Evolutionary conservation across 1,140 invertebrate genomes (phyloP), one percentile per base, ranked within the genome.

Genomic region (Drosophila orena): DNA sequence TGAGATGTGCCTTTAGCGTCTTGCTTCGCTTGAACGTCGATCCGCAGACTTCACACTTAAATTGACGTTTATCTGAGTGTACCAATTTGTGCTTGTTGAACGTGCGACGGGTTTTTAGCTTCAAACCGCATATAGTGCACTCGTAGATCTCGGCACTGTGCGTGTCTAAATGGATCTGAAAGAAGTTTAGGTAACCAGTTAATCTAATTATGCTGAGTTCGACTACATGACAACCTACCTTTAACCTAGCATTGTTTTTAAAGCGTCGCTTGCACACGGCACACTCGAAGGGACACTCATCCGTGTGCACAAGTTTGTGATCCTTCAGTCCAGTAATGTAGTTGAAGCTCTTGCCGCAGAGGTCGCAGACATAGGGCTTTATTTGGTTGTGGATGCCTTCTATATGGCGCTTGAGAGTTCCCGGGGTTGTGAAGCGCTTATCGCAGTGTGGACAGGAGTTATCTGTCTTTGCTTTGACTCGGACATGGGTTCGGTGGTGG

Each of bases 301-400:
- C 93, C 5, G 92, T 93, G 64, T 94, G 93, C 1, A 93, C 92
- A 12, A 93, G 88, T 59, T 93, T 92, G 79, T 94, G 93, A 20
- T 93, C 93, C 34, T 92, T 92, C 0, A 94, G 80, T 0, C 91
- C 92, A 0, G 92, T 90, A 17, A 93, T 91, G 6, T 93, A 93
- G 59, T 93, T 93, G 37, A 93, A 93, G 3, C 81, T 74, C 35
- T 93, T 93, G 3, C 92, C 93, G 58, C 93, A 94, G 40, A 92
- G 78, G 35, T 93, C 92, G 69, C 93, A 94, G 1, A 93, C 88
- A 54, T 85, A 94, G 4, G 93, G 93, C 52, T 93, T 91, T 11
- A 93, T 77, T 24, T 93, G 77, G 43, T 92, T 90, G 58, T 94
- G 93, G 14, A 93, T 86, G 11, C 92, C 84, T 38, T 86, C 90